Evolutionary conservation across 2,888 invertebrate species (phyloP).

Genomic region (Embidobia sp.): DNA sequence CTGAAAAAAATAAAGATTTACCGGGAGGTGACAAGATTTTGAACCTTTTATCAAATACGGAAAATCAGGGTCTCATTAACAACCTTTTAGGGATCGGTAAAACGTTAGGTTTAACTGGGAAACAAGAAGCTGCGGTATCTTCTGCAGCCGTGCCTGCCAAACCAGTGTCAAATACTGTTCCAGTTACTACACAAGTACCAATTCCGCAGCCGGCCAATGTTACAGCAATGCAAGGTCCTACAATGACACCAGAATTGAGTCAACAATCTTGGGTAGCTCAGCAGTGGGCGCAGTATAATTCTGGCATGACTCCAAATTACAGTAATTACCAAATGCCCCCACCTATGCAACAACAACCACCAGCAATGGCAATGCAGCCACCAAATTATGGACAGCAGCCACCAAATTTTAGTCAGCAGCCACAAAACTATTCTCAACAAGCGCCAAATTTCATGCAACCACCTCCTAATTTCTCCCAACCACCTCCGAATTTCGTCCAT

Average conservation of each 20-base stretch:
- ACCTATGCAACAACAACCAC: constrained; percentile 58
- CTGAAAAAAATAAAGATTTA: constrained; percentile 76
- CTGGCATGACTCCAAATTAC: constrained; percentile 68
- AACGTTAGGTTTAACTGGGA: constrained; percentile 77
- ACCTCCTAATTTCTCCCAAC: constrained; percentile 64
- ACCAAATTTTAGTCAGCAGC: constrained; percentile 68
- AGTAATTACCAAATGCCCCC: constrained; percentile 62
- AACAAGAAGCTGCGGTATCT: constrained; percentile 68
- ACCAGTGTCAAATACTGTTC: constrained; percentile 40
- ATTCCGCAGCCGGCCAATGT: constrained; percentile 22
- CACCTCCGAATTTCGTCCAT: constrained; percentile 61
- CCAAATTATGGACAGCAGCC: constrained; percentile 63
- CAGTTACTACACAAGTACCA: constrained; percentile 31
- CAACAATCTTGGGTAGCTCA: constrained; percentile 75
- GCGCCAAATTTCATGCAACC: constrained; percentile 64
- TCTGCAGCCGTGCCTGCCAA: constrained; percentile 45
- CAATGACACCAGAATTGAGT: constrained; percentile 70
- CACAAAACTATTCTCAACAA: constrained; percentile 65
- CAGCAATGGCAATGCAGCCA: constrained; percentile 51
- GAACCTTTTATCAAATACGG: constrained; percentile 78
- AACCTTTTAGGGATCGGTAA: constrained; percentile 80
- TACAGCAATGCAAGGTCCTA: constrained; percentile 63
- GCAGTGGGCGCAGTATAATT: constrained; percentile 77
- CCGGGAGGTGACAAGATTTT: constrained; percentile 79
- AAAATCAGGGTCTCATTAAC: constrained; percentile 79